phyloP scores from a whole-genome alignment of 1,140 invertebrate genomes.

The Tachypleus tridentatus region DNA sequence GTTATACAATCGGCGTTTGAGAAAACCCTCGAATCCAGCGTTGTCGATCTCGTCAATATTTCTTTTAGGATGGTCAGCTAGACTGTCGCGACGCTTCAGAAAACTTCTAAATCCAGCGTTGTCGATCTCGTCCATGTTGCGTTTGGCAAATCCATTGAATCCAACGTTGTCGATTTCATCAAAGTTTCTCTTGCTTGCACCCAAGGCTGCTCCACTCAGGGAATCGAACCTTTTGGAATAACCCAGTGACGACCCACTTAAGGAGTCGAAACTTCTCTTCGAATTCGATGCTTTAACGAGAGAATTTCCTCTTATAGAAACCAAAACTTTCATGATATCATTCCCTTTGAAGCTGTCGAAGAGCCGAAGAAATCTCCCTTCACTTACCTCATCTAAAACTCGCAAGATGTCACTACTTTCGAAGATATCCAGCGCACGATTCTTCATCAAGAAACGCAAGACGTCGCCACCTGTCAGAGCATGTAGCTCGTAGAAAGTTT shows the following conservation, averaged over 20 bases:
- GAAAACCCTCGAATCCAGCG: slow-evolving; percentile 42
- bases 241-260: not conserved
- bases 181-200: slow-evolving; percentile 40
- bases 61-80: slow-evolving; percentile 44
- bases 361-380: too few relatives aligned
- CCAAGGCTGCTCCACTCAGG: slow-evolving; percentile 9
- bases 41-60: slow-evolving; percentile 49
- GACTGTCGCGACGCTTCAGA: slow-evolving; percentile 42
- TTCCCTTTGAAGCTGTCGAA: too few relatives aligned
- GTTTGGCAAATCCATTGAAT: slow-evolving; percentile 40
- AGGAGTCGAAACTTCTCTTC: too few relatives aligned
- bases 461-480: too few relatives aligned
- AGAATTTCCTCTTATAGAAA: too few relatives aligned
- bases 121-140: slow-evolving; percentile 48
- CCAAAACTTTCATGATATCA: too few relatives aligned
- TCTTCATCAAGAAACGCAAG: too few relatives aligned
- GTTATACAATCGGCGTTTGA: slow-evolving; percentile 40
- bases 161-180: slow-evolving; percentile 46
- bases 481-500: too few relatives aligned
- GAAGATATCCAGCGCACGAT: too few relatives aligned
- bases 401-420: too few relatives aligned
- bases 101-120: slow-evolving; percentile 43
- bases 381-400: too few relatives aligned
- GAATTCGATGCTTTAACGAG: too few relatives aligned
- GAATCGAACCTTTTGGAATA: slow-evolving; percentile 7